These are phyloP conservation scores for Mesitornis unicolor DNA, from an alignment of 2,113 vertebrate species.

Conservation along the genomic window DNA sequence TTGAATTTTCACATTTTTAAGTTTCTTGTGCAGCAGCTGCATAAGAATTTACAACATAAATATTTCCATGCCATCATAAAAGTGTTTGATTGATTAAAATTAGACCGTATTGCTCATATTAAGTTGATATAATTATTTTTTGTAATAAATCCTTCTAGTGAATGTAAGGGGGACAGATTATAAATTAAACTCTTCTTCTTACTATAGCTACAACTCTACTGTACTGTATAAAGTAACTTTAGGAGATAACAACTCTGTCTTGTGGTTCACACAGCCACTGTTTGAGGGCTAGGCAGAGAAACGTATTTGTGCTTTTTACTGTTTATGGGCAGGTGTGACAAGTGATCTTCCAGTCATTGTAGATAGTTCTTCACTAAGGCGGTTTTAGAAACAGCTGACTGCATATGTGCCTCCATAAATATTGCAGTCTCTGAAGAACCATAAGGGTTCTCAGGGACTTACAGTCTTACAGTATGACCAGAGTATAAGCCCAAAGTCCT, in stretches of 20 bases:
- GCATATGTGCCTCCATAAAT: background rate
- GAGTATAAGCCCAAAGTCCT: background rate
- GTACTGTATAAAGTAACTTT: rapidly evolving
- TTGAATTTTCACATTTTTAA: background rate
- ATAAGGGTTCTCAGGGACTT: background rate
- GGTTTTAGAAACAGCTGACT: background rate
- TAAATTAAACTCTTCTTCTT: background rate
- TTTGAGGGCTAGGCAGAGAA: background rate
- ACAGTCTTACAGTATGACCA: background rate
- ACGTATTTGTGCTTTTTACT: background rate
- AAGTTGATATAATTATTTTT: background rate
- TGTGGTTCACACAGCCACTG: rapidly evolving
- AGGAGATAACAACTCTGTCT: rapidly evolving
- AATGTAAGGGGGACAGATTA: background rate
- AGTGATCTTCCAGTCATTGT: background rate
- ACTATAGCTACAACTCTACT: background rate
- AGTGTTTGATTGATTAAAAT: background rate
- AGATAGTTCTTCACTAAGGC: background rate
- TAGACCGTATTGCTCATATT: background rate
- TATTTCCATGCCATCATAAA: background rate
- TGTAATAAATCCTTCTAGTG: background rate
- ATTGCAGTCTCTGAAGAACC: background rate
- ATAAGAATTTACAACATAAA: background rate
- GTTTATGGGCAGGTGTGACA: rapidly evolving
- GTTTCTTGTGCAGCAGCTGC: background rate